phyloP scores from a whole-genome alignment of 2,888 invertebrate species.

The Conistra vaccinii region DNA sequence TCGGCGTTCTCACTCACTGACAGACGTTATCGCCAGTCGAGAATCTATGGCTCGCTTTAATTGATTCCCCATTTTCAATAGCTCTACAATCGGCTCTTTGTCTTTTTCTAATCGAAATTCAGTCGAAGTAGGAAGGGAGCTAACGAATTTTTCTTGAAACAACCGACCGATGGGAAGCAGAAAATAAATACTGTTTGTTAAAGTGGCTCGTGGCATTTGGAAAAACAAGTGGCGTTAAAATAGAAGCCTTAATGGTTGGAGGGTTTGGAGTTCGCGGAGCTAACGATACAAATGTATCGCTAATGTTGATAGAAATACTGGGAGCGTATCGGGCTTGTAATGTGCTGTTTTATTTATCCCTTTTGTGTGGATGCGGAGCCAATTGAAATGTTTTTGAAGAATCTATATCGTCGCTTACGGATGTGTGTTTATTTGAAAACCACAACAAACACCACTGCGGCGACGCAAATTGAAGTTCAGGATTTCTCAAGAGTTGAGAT shows the following conservation, averaged over 20 bases:
- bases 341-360: constrained; percentile 48
- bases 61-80: constrained; percentile 85
- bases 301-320: constrained; percentile 56
- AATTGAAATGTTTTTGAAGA: constrained; percentile 17
- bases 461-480: background rate
- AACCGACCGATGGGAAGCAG: constrained; percentile 72
- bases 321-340: constrained; percentile 27
- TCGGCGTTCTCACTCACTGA: constrained; percentile 79
- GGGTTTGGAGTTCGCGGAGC: constrained; percentile 46
- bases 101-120: constrained; percentile 88
- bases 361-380: constrained; percentile 8
- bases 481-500: no score
- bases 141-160: constrained; percentile 84
- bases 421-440: constrained; percentile 18
- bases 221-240: constrained; percentile 73
- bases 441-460: background rate
- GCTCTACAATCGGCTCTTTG: constrained; percentile 84
- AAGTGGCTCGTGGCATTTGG: constrained; percentile 75
- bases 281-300: constrained; percentile 63
- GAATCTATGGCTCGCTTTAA: constrained; percentile 89
- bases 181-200: constrained; percentile 80
- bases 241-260: constrained; percentile 70
- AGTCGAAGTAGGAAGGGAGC: constrained; percentile 74
- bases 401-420: background rate
- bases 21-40: constrained; percentile 81